phyloP scores from a whole-genome alignment of 2,113 vertebrate genomes.

The Riparia riparia region DNA sequence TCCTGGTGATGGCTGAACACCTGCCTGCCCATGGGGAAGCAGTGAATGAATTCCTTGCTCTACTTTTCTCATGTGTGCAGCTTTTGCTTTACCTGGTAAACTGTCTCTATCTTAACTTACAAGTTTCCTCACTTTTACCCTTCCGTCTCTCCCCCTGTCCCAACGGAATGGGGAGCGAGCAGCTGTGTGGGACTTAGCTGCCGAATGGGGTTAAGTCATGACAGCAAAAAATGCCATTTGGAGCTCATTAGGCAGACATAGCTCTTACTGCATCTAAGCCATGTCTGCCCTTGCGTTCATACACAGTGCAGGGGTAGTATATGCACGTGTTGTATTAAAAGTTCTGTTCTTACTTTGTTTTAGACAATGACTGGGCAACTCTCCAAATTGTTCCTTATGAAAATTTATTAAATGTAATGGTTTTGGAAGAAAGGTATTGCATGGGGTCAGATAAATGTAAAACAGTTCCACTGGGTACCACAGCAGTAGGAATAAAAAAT shows the following conservation, averaged over 20 bases:
- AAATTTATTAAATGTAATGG: conserved; percentile 44
- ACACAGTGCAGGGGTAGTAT: background rate
- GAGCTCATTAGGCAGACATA: background rate
- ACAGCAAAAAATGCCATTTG: conserved; percentile 10
- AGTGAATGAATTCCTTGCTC: background rate
- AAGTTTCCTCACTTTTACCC: background rate
- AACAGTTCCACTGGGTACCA: conserved; percentile 34
- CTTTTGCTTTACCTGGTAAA: background rate
- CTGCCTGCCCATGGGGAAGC: background rate
- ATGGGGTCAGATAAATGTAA: conserved; percentile 52
- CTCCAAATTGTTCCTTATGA: conserved; percentile 32
- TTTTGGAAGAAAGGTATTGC: conserved; percentile 35
- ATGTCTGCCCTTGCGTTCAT: background rate
- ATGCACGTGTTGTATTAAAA: background rate
- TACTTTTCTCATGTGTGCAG: rapidly evolving
- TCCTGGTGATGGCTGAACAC: background rate
- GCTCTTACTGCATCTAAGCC: background rate
- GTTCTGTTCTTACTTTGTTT: conserved; percentile 1
- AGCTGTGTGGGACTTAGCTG: background rate
- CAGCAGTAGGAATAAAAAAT: conserved; percentile 26
- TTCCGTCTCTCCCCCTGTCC: rapidly evolving
- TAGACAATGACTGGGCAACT: conserved; percentile 34
- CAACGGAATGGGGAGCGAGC: rapidly evolving
- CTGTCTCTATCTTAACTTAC: background rate
- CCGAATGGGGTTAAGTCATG: background rate